phyloP scores from a whole-genome alignment of 2,888 invertebrate genomes.

The Ctenicera cuprea region DNA sequence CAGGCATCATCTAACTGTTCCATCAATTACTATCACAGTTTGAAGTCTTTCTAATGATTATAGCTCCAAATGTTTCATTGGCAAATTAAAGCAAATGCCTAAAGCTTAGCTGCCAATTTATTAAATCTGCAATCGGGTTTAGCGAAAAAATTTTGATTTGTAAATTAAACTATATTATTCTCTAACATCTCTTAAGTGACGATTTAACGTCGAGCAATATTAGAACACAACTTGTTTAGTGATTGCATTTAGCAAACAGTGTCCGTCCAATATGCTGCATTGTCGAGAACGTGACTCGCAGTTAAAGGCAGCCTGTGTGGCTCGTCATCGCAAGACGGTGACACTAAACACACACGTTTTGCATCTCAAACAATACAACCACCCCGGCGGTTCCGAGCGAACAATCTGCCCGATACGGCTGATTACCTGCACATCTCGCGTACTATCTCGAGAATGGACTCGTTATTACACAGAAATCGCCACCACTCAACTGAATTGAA shows the following conservation, averaged over 20 bases:
- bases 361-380: conserved; percentile 68
- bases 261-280: conserved; percentile 62
- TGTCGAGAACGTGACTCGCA: conserved; percentile 67
- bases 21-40: conserved; percentile 23
- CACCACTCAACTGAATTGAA: conserved; percentile 32
- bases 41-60: background rate
- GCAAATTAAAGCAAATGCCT: background rate
- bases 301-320: conserved; percentile 66
- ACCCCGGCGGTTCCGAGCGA: conserved; percentile 65
- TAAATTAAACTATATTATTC: background rate
- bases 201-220: conserved; percentile 34
- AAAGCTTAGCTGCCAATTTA: background rate
- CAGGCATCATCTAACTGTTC: conserved; percentile 25
- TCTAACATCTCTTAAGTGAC: background rate
- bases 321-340: conserved; percentile 63
- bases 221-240: conserved; percentile 20
- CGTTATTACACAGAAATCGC: conserved; percentile 39
- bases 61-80: background rate
- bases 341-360: conserved; percentile 67
- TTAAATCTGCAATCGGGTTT: background rate
- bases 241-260: conserved; percentile 55
- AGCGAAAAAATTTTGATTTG: background rate
- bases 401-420: conserved; percentile 61
- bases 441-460: conserved; percentile 37
- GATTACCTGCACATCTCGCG: conserved; percentile 54